A percentile compares a stretch with the other conserved stretches of the same genome.
phyloP scores from a whole-genome alignment of 2,888 invertebrate species.

The Cephus rjabovi region DNA sequence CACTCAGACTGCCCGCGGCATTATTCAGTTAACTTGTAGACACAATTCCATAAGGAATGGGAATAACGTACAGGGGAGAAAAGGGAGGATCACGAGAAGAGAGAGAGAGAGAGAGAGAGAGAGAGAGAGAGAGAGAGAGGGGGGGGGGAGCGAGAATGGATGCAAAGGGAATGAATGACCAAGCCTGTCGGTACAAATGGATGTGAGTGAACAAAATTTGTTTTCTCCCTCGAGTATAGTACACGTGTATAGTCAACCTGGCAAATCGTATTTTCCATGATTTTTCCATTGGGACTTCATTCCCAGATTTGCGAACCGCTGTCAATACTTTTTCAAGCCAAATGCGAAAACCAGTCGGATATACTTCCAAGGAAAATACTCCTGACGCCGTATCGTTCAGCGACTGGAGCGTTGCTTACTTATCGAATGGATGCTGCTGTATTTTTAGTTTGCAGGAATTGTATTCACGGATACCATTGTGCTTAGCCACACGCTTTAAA shows the following conservation, averaged over 20 bases:
- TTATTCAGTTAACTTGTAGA: not conserved
- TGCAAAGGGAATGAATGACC: not conserved
- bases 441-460: not conserved
- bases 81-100: too few relatives aligned
- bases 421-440: not conserved
- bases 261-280: not conserved
- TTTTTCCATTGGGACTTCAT: not conserved
- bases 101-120: too few relatives aligned
- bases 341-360: not conserved
- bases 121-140: too few relatives aligned
- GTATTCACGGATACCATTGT: not conserved
- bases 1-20: not conserved
- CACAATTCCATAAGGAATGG: not conserved
- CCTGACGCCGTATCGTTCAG: not conserved
- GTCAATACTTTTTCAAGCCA: not conserved
- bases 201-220: not conserved
- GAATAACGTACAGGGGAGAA: not conserved
- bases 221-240: not conserved
- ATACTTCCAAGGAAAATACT: not conserved
- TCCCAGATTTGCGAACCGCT: not conserved
- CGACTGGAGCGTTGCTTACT: not conserved
- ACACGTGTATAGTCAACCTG: not conserved
- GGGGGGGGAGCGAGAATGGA: not conserved
- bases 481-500: not conserved
- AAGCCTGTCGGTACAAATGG: not conserved